phyloP scores from a whole-genome alignment of 1,140 invertebrate species.

The Drosophila nasuta region DNA sequence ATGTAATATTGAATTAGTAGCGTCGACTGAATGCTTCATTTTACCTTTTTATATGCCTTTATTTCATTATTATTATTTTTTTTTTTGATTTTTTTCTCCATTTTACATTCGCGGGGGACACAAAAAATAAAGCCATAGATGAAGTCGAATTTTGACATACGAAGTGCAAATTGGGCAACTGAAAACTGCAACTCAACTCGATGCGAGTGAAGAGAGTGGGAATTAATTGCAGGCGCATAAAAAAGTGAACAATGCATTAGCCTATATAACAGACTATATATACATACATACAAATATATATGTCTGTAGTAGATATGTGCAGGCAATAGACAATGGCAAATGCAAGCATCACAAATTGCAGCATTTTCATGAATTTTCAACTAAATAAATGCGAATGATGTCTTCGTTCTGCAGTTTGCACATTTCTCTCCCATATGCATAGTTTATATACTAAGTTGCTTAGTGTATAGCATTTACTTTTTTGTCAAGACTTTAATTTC shows the following conservation, averaged over 20 bases:
- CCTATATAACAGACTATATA: too few relatives aligned
- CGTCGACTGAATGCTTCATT: constrained; percentile 53
- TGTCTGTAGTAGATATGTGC: too few relatives aligned
- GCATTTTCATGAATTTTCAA: background rate
- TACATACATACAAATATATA: too few relatives aligned
- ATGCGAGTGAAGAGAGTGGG: background rate
- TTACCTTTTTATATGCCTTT: constrained; percentile 23
- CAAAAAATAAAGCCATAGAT: background rate
- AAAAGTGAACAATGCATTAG: background rate
- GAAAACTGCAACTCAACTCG: background rate
- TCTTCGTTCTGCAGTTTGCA: background rate
- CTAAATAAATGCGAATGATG: background rate
- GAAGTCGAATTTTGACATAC: background rate
- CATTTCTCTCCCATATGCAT: background rate
- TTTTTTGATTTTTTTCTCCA: too few relatives aligned
- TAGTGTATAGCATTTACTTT: too few relatives aligned
- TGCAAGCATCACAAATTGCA: too few relatives aligned
- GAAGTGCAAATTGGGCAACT: background rate
- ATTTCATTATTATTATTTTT: too few relatives aligned
- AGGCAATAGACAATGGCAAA: too few relatives aligned
- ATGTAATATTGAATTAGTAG: constrained; percentile 61
- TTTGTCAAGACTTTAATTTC: too few relatives aligned
- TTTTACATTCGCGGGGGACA: background rate
- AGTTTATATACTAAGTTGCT: background rate
- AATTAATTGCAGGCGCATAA: background rate